phyloP scores from a whole-genome alignment of 2,888 invertebrate genomes.

The Serripes groenlandicus region DNA sequence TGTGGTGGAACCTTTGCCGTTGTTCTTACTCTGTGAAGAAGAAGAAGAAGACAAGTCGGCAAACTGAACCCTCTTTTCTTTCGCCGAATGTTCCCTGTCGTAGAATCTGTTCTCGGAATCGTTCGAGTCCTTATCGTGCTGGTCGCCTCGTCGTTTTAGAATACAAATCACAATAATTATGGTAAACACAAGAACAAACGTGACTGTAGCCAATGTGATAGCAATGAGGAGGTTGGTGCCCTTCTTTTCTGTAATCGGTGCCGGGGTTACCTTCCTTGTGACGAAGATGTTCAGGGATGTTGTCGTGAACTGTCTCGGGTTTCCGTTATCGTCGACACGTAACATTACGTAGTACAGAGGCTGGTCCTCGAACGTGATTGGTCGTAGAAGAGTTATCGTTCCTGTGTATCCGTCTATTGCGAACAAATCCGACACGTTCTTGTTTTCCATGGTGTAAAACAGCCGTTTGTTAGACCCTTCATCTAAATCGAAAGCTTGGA shows the following conservation, averaged over 20 bases:
- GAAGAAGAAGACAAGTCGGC: constrained; percentile 24
- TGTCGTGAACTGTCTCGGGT: constrained; percentile 60
- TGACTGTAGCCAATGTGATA: constrained; percentile 64
- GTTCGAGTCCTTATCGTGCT: constrained; percentile 30
- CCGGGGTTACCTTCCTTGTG: constrained; percentile 35
- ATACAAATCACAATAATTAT: constrained; percentile 70
- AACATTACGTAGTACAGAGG: constrained; percentile 63
- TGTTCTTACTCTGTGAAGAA: neutral
- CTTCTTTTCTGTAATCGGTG: constrained; percentile 31
- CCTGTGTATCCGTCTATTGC: constrained; percentile 66
- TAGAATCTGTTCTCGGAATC: constrained; percentile 47
- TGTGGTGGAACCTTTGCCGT: neutral
- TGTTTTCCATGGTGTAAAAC: constrained; percentile 64
- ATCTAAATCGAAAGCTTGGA: constrained; percentile 69
- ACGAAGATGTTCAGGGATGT: constrained; percentile 65
- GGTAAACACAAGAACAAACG: constrained; percentile 69
- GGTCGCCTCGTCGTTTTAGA: constrained; percentile 53
- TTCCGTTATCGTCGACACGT: constrained; percentile 68
- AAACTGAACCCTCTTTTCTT: constrained; percentile 57
- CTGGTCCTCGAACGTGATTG: constrained; percentile 50
- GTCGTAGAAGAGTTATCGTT: constrained; percentile 62
- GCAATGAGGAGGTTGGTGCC: constrained; percentile 71
- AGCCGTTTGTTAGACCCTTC: constrained; percentile 63
- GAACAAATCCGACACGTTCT: constrained; percentile 58
- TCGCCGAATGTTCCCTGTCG: constrained; percentile 44